Evolutionary conservation across 2,888 invertebrate species (phyloP).

Genomic region (Ceramica pisi): DNA sequence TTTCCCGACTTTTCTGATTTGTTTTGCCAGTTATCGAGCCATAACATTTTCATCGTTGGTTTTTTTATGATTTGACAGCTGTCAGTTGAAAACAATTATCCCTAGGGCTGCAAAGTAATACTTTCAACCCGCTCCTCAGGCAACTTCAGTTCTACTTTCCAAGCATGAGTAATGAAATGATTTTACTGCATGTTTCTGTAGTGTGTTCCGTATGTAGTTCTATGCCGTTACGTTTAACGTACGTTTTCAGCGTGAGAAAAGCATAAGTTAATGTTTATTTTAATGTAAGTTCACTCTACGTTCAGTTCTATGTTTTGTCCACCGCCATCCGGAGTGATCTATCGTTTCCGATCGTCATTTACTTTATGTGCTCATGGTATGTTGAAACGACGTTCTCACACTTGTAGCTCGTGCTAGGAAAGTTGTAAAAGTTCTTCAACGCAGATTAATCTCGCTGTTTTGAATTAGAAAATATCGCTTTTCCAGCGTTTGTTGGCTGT

Average conservation of each 20-base stretch:
- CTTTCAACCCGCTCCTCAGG: too few relatives aligned
- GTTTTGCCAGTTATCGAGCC: too few relatives aligned
- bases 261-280: constrained; percentile 11
- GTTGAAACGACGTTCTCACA: constrained; percentile 27
- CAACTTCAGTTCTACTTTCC: too few relatives aligned
- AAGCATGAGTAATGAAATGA: too few relatives aligned
- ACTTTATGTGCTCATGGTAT: constrained; percentile 9
- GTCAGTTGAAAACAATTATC: too few relatives aligned
- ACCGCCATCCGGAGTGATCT: constrained; percentile 21
- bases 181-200: constrained; percentile 25
- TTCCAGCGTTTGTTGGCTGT: not conserved
- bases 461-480: constrained; percentile 11
- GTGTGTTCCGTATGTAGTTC: not conserved
- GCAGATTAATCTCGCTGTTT: constrained; percentile 1
- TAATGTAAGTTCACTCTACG: constrained; percentile 19
- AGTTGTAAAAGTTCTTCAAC: constrained; percentile 37
- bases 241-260: constrained; percentile 24
- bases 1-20: too few relatives aligned
- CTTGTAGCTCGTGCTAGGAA: constrained; percentile 26
- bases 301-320: constrained; percentile 15
- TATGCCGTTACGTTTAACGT: constrained; percentile 20
- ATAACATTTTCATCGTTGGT: too few relatives aligned
- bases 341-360: constrained; percentile 52
- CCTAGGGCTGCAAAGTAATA: too few relatives aligned
- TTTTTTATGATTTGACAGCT: too few relatives aligned